Evolutionary conservation across 2,797 vertebrate species (phyloP).

Genomic region (Anabas testudineus): DNA sequence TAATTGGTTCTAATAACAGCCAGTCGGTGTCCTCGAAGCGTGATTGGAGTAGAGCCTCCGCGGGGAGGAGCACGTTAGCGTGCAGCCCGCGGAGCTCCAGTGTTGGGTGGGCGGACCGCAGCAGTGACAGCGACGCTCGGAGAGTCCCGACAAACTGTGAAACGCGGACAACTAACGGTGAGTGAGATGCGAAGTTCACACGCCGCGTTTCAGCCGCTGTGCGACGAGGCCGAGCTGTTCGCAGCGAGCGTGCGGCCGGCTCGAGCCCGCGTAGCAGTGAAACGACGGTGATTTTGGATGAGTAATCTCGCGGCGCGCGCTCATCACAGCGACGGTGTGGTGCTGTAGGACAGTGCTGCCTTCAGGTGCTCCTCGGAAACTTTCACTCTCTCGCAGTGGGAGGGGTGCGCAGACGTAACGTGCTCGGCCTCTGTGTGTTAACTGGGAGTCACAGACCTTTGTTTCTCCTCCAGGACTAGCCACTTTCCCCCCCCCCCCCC

Average conservation of each 20-base stretch:
- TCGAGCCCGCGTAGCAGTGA: slow-evolving; percentile 51
- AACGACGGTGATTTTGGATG: slow-evolving; percentile 80
- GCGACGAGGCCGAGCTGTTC: not conserved
- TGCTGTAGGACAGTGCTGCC: slow-evolving; percentile 58
- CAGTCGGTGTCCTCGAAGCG: fast-evolving
- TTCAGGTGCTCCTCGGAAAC: slow-evolving; percentile 71
- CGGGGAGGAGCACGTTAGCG: slow-evolving; percentile 30
- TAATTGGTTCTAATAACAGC: slow-evolving; percentile 43
- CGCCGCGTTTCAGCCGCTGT: not conserved
- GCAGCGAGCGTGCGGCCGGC: not conserved
- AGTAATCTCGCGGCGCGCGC: slow-evolving; percentile 73
- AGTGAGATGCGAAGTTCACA: slow-evolving; percentile 65
- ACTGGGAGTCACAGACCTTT: not conserved
- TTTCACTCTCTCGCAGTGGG: not conserved
- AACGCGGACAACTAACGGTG: slow-evolving; percentile 80
- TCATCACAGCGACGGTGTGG: slow-evolving; percentile 63
- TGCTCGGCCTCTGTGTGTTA: fast-evolving
- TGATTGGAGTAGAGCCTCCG: slow-evolving; percentile 65
- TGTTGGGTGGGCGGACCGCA: slow-evolving; percentile 81
- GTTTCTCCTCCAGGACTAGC: fast-evolving
- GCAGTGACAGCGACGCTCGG: slow-evolving; percentile 77
- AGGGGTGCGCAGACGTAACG: not conserved
- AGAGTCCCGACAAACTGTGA: slow-evolving; percentile 80
- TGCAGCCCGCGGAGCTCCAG: slow-evolving; percentile 53
- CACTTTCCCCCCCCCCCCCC: not conserved